Evolutionary conservation across 1,140 invertebrate genomes (phyloP), one percentile per base, ranked within the genome.

Genomic region (Heliconius himera): DNA sequence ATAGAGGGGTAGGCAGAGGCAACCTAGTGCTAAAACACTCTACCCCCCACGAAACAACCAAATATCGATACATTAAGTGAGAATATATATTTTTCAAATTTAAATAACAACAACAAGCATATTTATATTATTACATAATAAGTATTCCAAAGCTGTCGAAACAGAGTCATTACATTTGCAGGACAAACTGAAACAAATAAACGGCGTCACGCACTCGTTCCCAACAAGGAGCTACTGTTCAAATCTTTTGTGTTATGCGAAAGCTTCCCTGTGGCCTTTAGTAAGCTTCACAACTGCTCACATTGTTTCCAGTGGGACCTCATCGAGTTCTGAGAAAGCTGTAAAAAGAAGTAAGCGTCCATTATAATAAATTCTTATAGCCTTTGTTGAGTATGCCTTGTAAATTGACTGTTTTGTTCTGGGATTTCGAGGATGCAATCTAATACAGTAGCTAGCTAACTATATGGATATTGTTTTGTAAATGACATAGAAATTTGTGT

Each of bases 251-350:
- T 66, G 54, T 56, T 22, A 66, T 29, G 60, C 26, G 60, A 11
- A 66, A 66, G 60, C 60, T 66, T 82, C 77, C 81, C 74, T 77
- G 77, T 83, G 77, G 82, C 82, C 73, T 66, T 81, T 81, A 56
- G 70, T 82, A 77, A 83, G 80, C 80, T 81, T 72, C 76, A 80
- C 74, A 80, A 82, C 81, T 78, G 82, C 80, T 84, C 75, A 81
- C 80, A 90, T 92, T 92, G 90, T 91, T 87, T 90, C 82, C 84
- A 86, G 81, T 82, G 85, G 89, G 86, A 88, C 83, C 83, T 87
- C 84, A 85, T 86, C 79, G 80, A 76, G 81, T 90, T 91, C 89
- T 81, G 46, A 79, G 86, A 91, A 91, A 79, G 81, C 73, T 79
- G 85, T 89, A 87, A 87, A 90, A 88, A 88, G 83, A 81, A 84